phyloP scores from a whole-genome alignment of 2,888 invertebrate genomes.

The Ophion slaviceki region DNA sequence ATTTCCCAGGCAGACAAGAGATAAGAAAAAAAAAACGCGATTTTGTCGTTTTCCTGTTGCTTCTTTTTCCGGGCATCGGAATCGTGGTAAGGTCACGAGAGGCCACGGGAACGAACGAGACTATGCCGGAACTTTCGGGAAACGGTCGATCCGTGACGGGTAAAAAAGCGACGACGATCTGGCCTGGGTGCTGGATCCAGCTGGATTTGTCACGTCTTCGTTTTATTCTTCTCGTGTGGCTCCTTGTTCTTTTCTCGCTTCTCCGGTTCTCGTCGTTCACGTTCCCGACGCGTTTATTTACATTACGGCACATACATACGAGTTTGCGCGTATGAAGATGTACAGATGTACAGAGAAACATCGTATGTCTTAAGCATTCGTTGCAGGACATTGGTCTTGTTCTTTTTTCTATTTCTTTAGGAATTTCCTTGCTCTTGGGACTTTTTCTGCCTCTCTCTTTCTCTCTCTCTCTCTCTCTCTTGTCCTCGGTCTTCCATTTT shows the following conservation, averaged over 20 bases:
- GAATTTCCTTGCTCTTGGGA: neutral
- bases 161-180: conserved; percentile 34
- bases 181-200: conserved; percentile 40
- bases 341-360: conserved; percentile 3
- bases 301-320: neutral
- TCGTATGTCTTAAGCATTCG: conserved; percentile 56
- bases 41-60: no score
- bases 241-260: neutral
- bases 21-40: no score
- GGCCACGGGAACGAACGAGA: no score
- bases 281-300: conserved; percentile 29
- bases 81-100: neutral
- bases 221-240: no score
- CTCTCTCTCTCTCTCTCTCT: conserved; percentile 36
- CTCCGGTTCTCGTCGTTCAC: neutral
- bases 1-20: no score
- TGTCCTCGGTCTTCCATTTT: conserved; percentile 40
- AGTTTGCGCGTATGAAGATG: conserved; percentile 8
- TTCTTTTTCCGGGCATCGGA: neutral
- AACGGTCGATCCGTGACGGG: neutral
- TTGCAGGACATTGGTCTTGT: conserved; percentile 43
- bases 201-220: conserved; percentile 41
- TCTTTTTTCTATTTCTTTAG: conserved; percentile 29
- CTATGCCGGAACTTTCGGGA: neutral
- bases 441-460: neutral